These are phyloP conservation scores for Chymomyza fuscimana DNA, from an alignment of 2,888 invertebrate genomes.

Conservation along the genomic window DNA sequence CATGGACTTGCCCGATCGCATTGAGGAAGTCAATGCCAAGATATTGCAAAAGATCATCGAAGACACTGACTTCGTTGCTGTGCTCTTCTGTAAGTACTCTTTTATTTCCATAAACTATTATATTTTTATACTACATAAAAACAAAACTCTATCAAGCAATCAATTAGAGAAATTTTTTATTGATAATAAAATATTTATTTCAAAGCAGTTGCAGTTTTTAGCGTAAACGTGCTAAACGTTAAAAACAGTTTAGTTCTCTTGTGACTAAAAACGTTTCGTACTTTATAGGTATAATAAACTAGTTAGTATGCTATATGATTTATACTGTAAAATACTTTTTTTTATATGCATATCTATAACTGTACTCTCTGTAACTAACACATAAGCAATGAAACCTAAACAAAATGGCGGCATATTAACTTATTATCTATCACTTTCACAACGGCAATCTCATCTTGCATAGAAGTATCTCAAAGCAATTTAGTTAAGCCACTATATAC, in stretches of 20 bases:
- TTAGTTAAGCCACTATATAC: constrained; percentile 33
- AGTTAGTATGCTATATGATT: constrained; percentile 27
- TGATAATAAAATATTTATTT: constrained; percentile 47
- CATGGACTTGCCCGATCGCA: constrained; percentile 96
- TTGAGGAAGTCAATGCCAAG: constrained; percentile 96
- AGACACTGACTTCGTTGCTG: constrained; percentile 94
- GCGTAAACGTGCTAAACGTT: constrained; percentile 31
- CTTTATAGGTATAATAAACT: constrained; percentile 54
- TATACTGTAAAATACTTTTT: constrained; percentile 34
- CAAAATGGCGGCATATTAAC: constrained; percentile 45
- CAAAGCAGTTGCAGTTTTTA: constrained; percentile 79
- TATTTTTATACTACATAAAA: constrained; percentile 21
- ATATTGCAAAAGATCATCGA: constrained; percentile 94
- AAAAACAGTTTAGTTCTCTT: constrained; percentile 62
- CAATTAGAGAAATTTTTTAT: constrained; percentile 41
- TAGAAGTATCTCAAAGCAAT: constrained; percentile 45
- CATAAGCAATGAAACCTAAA: constrained; percentile 34
- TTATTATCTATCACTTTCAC: constrained; percentile 21
- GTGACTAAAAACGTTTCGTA: constrained; percentile 45
- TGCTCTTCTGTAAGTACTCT: constrained; percentile 94
- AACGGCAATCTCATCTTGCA: constrained; percentile 37
- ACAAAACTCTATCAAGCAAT: constrained; percentile 23
- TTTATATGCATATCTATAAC: constrained; percentile 36
- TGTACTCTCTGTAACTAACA: constrained; percentile 73
- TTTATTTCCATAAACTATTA: constrained; percentile 15